phyloP scores from a whole-genome alignment of 2,888 invertebrate genomes.

The Listrodromus nycthemerus region DNA sequence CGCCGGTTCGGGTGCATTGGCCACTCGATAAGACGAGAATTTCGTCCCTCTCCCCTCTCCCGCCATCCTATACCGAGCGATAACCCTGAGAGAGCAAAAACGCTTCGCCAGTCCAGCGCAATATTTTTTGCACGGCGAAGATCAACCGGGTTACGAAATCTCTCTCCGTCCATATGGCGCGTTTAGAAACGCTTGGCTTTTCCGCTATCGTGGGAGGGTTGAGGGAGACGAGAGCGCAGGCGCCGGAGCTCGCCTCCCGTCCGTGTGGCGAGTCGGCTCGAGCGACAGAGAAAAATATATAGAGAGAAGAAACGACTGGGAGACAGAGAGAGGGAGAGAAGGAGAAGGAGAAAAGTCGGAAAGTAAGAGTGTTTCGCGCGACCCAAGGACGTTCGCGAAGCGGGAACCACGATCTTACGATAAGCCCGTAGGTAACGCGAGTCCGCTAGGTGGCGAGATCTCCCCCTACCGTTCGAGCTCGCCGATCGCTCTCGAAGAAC shows the following conservation, averaged over 20 bases:
- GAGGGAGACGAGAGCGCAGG: constrained; percentile 36
- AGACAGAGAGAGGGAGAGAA: constrained; percentile 65
- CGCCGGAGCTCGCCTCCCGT: constrained; percentile 23
- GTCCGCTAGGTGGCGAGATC: constrained; percentile 76
- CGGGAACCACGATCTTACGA: constrained; percentile 80
- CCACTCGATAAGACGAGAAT: constrained; percentile 47
- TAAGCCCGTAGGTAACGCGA: constrained; percentile 76
- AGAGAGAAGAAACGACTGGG: too few relatives aligned
- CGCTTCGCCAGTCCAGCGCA: constrained; percentile 13
- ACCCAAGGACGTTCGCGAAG: constrained; percentile 79
- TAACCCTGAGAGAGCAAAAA: constrained; percentile 57
- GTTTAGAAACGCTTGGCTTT: constrained; percentile 29
- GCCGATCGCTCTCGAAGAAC: constrained; percentile 48
- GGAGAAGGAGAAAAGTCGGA: constrained; percentile 71
- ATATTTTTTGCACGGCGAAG: constrained; percentile 11
- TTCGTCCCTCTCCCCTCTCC: neutral
- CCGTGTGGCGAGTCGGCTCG: constrained; percentile 4
- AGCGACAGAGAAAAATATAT: constrained; percentile 47
- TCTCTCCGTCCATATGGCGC: constrained; percentile 39
- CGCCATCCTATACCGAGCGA: constrained; percentile 6
- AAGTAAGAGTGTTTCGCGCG: constrained; percentile 79
- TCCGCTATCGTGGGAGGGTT: constrained; percentile 52
- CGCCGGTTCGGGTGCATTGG: constrained; percentile 41
- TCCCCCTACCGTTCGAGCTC: constrained; percentile 68
- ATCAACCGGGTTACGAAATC: constrained; percentile 2